Evolutionary conservation across 1,140 invertebrate species (phyloP).

Genomic region (Drosophila leontia): DNA sequence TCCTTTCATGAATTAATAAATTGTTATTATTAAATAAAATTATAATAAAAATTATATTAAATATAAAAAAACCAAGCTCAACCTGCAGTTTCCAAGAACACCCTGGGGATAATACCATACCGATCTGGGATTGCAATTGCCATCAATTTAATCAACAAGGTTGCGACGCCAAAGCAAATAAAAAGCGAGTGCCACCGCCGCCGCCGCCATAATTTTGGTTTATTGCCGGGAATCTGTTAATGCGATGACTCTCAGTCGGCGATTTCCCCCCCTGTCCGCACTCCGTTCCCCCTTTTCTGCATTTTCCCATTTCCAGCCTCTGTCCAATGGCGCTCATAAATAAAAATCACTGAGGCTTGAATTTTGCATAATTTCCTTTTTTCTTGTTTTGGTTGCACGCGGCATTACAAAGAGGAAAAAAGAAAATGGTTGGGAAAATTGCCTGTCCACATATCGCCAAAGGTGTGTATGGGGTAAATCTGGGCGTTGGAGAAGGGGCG

Average conservation of each 20-base stretch:
- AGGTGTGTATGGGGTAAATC: slow-evolving; percentile 4
- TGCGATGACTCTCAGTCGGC: slow-evolving; percentile 60
- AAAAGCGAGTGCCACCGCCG: slow-evolving; percentile 48
- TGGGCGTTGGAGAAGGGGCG: slow-evolving; percentile 13
- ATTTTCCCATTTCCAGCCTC: slow-evolving; percentile 4
- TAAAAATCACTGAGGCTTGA: slow-evolving; percentile 81
- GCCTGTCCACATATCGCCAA: slow-evolving; percentile 34
- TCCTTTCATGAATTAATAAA: neutral
- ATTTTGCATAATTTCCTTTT: slow-evolving; percentile 70
- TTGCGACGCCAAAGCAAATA: slow-evolving; percentile 61
- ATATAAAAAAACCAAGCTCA: neutral
- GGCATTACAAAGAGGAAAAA: slow-evolving; percentile 20
- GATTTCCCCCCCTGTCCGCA: neutral
- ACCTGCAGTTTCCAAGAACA: slow-evolving; percentile 4
- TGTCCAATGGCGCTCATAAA: slow-evolving; percentile 66
- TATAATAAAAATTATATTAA: no score
- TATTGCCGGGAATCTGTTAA: slow-evolving; percentile 77
- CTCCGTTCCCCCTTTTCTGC: neutral
- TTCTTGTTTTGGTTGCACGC: slow-evolving; percentile 39
- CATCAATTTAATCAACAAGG: slow-evolving; percentile 81
- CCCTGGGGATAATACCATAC: slow-evolving; percentile 1
- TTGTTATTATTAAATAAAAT: neutral
- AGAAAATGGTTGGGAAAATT: slow-evolving; percentile 60
- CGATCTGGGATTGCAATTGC: slow-evolving; percentile 55
- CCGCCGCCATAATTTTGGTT: slow-evolving; percentile 74